These are phyloP conservation scores for Euphonia xanthogaster DNA, from an alignment of 2,797 vertebrate species.

Conservation along the genomic window DNA sequence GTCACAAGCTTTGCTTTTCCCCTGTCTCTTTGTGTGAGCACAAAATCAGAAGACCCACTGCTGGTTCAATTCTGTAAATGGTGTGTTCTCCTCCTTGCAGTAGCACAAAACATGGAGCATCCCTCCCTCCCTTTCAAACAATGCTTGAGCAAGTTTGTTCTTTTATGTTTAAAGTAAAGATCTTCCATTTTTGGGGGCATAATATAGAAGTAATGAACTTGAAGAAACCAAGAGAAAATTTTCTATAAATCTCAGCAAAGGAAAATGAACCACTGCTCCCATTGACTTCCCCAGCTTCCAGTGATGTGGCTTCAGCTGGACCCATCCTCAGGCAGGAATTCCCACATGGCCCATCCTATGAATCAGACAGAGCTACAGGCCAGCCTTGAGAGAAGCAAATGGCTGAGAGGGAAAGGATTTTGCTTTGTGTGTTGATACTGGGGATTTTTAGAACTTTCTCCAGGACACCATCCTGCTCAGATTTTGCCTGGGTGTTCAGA, in stretches of 20 bases:
- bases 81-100: neutral
- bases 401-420: neutral
- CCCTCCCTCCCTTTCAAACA: neutral
- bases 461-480: neutral
- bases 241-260: neutral
- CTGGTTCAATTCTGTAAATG: neutral
- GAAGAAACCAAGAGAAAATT: neutral
- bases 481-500: rapidly evolving
- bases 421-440: neutral
- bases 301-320: neutral
- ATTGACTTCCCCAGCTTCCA: neutral
- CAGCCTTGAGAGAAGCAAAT: neutral
- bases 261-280: neutral
- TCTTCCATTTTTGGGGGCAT: neutral
- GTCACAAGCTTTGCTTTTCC: neutral
- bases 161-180: neutral
- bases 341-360: neutral
- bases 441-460: neutral
- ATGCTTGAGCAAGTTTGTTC: neutral
- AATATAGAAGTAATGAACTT: neutral
- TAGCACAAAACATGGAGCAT: neutral
- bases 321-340: rapidly evolving
- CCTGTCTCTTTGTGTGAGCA: rapidly evolving
- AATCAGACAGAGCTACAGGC: neutral
- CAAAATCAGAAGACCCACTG: neutral